phyloP scores from a whole-genome alignment of 2,888 invertebrate genomes.

The Nomada flava region DNA sequence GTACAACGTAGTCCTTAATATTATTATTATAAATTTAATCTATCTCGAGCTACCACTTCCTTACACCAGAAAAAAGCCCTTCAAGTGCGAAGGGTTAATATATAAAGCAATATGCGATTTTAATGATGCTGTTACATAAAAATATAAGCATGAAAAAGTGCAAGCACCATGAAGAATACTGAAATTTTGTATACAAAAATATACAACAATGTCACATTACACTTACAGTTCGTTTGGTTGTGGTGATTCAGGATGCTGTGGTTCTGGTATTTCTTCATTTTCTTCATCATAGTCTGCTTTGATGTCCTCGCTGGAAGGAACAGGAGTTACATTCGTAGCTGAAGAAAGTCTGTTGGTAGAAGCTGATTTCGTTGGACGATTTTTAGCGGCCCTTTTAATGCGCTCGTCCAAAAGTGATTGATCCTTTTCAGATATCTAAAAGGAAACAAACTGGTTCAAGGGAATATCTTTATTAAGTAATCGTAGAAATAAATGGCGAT shows the following conservation, averaged over 20 bases:
- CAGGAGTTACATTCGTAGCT: slow-evolving; percentile 81
- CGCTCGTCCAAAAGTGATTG: slow-evolving; percentile 97
- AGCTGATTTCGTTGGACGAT: slow-evolving; percentile 85
- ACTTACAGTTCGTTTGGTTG: slow-evolving; percentile 62
- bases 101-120: background rate
- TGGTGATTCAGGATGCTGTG: slow-evolving; percentile 48
- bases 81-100: background rate
- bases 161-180: background rate
- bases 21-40: too few species aligned
- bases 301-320: slow-evolving; percentile 81
- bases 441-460: slow-evolving; percentile 8
- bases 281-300: slow-evolving; percentile 82
- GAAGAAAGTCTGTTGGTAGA: slow-evolving; percentile 83
- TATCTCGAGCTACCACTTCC: too few species aligned
- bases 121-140: background rate
- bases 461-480: slow-evolving; percentile 12
- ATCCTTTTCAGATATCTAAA: slow-evolving; percentile 96
- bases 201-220: background rate
- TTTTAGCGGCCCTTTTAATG: slow-evolving; percentile 94
- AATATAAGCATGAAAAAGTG: background rate
- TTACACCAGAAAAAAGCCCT: too few species aligned
- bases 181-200: background rate
- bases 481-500: background rate
- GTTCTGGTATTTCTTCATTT: slow-evolving; percentile 75
- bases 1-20: too few species aligned